These are phyloP conservation scores for Trachurus trachurus DNA, from an alignment of 2,797 vertebrate genomes.

Conservation along the genomic window DNA sequence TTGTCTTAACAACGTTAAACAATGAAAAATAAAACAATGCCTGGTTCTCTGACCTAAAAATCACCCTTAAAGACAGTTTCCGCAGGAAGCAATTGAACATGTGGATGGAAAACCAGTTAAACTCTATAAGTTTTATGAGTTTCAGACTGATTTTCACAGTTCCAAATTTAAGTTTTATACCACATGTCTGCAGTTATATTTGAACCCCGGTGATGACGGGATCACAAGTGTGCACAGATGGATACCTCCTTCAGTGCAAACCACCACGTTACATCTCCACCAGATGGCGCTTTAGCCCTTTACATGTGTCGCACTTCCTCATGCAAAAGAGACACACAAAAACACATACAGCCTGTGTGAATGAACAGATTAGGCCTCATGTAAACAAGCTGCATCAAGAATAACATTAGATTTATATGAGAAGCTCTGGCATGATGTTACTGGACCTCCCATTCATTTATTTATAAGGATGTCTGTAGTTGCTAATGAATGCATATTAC, in stretches of 20 bases:
- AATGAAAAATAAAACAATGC: background rate
- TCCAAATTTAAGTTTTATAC: background rate
- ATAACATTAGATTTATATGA: constrained; percentile 62
- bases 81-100: background rate
- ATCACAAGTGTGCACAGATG: constrained; percentile 12
- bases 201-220: constrained; percentile 30
- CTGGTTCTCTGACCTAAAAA: constrained; percentile 11
- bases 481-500: constrained; percentile 63
- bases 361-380: constrained; percentile 68
- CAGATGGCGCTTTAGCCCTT: constrained; percentile 88
- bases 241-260: background rate
- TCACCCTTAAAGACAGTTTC: background rate
- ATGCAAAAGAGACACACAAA: constrained; percentile 33
- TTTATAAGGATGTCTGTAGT: constrained; percentile 63
- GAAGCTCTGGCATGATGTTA: constrained; percentile 48
- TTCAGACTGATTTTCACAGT: background rate
- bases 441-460: constrained; percentile 67
- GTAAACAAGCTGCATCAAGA: constrained; percentile 67
- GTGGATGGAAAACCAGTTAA: background rate
- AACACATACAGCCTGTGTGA: constrained; percentile 48
- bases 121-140: background rate
- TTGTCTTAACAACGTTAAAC: background rate
- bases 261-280: constrained; percentile 58
- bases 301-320: constrained; percentile 52
- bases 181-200: background rate